Percentiles rank a stretch among this genome's conserved stretches.
Evolutionary conservation across 2,797 vertebrate species (phyloP).

Genomic region (Lepilemur ruficaudatus): DNA sequence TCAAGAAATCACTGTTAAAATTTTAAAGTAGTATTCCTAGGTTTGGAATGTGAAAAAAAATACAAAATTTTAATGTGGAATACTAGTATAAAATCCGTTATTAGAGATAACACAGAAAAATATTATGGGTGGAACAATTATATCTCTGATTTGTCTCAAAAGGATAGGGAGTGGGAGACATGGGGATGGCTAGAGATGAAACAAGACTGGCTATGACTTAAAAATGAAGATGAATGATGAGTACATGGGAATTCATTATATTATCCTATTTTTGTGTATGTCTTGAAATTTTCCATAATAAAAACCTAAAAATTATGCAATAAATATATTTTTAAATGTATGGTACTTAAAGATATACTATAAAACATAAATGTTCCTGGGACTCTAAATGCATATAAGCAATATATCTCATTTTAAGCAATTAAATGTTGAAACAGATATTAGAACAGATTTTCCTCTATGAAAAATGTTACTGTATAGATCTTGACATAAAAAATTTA

Average conservation of each 20-base stretch:
- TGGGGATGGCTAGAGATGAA: background rate
- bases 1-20: background rate
- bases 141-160: background rate
- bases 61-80: background rate
- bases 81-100: background rate
- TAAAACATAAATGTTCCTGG: background rate
- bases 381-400: background rate
- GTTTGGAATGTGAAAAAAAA: background rate
- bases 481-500: conserved; percentile 7
- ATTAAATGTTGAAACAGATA: background rate
- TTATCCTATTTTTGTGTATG: background rate
- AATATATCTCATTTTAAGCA: background rate
- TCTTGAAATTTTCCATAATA: background rate
- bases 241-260: background rate
- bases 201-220: background rate
- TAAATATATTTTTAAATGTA: background rate
- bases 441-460: background rate
- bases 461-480: background rate
- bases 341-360: background rate
- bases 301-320: conserved; percentile 1
- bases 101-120: background rate
- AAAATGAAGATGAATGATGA: background rate
- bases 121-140: background rate
- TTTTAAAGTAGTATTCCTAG: background rate
- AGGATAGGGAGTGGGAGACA: background rate